These are phyloP conservation scores for Tenthredo scrophulariae DNA, from an alignment of 2,888 invertebrate species.

Conservation along the genomic window DNA sequence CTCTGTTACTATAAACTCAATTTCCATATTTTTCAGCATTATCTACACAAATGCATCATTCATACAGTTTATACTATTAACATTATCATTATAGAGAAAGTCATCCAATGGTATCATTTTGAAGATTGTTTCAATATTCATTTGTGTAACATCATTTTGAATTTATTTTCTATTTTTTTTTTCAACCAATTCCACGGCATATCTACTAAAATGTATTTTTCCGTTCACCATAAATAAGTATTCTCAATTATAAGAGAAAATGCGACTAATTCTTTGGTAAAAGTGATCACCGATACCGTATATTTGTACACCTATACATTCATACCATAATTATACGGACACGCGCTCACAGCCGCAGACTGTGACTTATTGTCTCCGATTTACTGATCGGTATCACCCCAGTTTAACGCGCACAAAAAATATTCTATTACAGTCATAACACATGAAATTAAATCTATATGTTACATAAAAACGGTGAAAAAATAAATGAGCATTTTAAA, in stretches of 20 bases:
- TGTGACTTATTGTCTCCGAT: background rate
- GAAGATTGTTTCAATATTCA: background rate
- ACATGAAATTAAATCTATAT: background rate
- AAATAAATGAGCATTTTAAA: background rate
- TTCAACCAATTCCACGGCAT: background rate
- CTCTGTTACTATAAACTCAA: background rate
- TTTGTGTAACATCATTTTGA: background rate
- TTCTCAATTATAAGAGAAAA: background rate
- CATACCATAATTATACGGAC: conserved; percentile 2
- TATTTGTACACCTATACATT: background rate
- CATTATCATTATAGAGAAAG: background rate
- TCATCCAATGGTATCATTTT: background rate
- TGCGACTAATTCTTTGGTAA: background rate
- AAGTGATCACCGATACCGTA: background rate
- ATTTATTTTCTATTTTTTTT: background rate
- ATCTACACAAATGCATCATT: background rate
- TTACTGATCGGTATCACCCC: background rate
- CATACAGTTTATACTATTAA: background rate
- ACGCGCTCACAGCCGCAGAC: conserved; percentile 21
- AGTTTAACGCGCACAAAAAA: background rate
- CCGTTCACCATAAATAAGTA: background rate
- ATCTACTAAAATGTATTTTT: background rate
- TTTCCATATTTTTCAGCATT: background rate
- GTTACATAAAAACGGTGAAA: background rate
- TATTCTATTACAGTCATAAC: background rate